Conservation (phyloP, 92 coral and sea anemone genomes). For the Heteractis magnifica region DNA sequence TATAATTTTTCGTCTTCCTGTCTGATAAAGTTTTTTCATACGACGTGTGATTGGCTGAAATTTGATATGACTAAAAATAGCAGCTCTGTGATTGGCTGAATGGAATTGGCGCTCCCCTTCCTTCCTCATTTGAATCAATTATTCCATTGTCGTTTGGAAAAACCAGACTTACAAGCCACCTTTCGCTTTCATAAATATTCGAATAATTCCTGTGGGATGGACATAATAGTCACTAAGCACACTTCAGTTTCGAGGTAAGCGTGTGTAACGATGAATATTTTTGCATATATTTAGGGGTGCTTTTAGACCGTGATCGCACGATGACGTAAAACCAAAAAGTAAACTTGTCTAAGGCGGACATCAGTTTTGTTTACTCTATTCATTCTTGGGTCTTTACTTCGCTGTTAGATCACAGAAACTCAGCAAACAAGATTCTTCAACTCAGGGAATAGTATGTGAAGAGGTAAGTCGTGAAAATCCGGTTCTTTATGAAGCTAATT, state of each 20-base stretch:
- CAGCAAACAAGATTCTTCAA: slow-evolving; percentile 21
- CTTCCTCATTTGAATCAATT: slow-evolving; percentile 40
- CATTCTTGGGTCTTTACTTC: slow-evolving; percentile 19
- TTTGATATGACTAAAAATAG: not conserved
- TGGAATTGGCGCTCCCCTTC: slow-evolving; percentile 38
- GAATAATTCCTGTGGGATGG: slow-evolving; percentile 28
- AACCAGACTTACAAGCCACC: not conserved
- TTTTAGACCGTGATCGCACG: slow-evolving; percentile 12
- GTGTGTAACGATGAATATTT: not conserved
- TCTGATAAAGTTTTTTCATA: not conserved
- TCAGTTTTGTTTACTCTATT: slow-evolving; percentile 23
- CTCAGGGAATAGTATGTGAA: slow-evolving; percentile 20
- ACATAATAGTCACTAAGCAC: slow-evolving; percentile 12
- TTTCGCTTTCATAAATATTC: slow-evolving; percentile 11
- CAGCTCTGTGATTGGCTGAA: slow-evolving; percentile 23
- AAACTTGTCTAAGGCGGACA: slow-evolving; percentile 16
- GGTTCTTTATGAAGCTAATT: not conserved
- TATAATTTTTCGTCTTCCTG: not conserved
- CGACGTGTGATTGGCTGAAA: slow-evolving; percentile 19
- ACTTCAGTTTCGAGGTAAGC: slow-evolving; percentile 16
- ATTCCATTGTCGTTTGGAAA: slow-evolving; percentile 2
- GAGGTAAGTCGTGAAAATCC: slow-evolving; percentile 6
- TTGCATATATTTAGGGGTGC: slow-evolving; percentile 13
- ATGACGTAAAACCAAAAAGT: slow-evolving; percentile 21
- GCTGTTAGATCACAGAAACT: slow-evolving; percentile 31